These are phyloP conservation scores for Dolichotis patagonum DNA, from an alignment of 2,113 vertebrate species.

Conservation along the genomic window DNA sequence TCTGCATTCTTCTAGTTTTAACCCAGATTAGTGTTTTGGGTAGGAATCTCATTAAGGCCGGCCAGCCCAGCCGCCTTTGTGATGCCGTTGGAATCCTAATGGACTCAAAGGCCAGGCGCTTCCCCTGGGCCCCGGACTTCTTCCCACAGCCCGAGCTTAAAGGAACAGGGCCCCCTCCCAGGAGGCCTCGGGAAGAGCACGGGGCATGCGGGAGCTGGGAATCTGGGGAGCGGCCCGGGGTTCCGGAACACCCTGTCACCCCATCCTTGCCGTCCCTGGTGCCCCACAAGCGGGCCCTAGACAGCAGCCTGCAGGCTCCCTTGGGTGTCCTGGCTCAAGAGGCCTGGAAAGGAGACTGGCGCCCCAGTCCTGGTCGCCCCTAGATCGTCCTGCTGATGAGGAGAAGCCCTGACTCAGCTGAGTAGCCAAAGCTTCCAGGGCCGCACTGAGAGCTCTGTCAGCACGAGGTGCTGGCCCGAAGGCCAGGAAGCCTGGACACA, in stretches of 20 bases:
- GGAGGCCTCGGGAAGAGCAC: slow-evolving; percentile 67
- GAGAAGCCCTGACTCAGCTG: not conserved
- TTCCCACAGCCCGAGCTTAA: slow-evolving; percentile 86
- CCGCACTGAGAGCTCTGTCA: not conserved
- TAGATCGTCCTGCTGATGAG: fast-evolving
- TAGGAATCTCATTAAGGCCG: slow-evolving; percentile 90
- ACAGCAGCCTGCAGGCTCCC: not conserved
- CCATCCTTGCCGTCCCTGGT: not conserved
- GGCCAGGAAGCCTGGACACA: not conserved
- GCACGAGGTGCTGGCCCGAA: not conserved
- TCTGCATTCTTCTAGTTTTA: slow-evolving; percentile 93
- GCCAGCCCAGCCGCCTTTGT: slow-evolving; percentile 86
- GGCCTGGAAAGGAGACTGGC: not conserved
- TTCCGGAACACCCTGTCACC: not conserved
- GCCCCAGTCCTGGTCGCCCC: not conserved
- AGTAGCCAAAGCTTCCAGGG: not conserved
- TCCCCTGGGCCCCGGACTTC: slow-evolving; percentile 89
- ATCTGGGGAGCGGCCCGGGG: not conserved
- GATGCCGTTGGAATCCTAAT: slow-evolving; percentile 90
- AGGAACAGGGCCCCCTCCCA: slow-evolving; percentile 71
- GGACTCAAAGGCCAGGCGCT: slow-evolving; percentile 88
- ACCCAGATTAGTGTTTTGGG: slow-evolving; percentile 91
- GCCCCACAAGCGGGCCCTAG: fast-evolving
- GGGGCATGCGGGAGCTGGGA: not conserved
- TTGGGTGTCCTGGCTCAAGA: not conserved